These are phyloP conservation scores for Standfussiana lucernea DNA, from an alignment of 2,888 invertebrate genomes.

Conservation along the genomic window DNA sequence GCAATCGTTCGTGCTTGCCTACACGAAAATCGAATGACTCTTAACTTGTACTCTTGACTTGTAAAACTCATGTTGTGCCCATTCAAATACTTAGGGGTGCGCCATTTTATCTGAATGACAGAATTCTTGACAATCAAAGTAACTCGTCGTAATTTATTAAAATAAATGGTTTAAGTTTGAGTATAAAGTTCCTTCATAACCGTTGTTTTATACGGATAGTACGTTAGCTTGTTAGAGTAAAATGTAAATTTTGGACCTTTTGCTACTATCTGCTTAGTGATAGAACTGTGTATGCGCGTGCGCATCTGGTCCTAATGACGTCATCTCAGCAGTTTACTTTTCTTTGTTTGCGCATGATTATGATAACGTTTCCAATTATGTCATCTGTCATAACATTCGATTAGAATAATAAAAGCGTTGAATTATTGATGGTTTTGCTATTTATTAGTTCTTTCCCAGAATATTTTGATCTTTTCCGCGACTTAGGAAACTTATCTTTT, in stretches of 20 bases:
- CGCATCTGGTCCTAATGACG: constrained; percentile 68
- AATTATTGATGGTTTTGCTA: constrained; percentile 8
- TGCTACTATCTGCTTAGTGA: constrained; percentile 1
- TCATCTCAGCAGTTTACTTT: constrained; percentile 66
- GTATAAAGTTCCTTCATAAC: background rate
- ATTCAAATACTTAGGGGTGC: background rate
- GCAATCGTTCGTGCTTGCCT: background rate
- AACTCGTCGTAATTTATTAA: background rate
- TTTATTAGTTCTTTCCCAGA: background rate
- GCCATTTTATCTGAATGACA: background rate
- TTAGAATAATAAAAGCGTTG: background rate
- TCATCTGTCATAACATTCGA: constrained; percentile 63
- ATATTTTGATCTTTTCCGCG: background rate
- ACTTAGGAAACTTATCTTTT: background rate
- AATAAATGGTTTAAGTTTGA: background rate
- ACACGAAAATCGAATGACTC: background rate
- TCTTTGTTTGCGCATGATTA: constrained; percentile 59
- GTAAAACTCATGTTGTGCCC: background rate
- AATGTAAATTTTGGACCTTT: constrained; percentile 14
- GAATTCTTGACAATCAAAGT: background rate
- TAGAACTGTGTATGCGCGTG: constrained; percentile 36
- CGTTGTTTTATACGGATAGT: background rate
- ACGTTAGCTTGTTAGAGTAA: background rate
- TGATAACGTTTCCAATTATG: constrained; percentile 63
- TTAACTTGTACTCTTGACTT: background rate